Percentiles rank a stretch among this genome's conserved stretches.
Conservation (phyloP, 2,113 vertebrate species). For the Ammodytes marinus region DNA sequence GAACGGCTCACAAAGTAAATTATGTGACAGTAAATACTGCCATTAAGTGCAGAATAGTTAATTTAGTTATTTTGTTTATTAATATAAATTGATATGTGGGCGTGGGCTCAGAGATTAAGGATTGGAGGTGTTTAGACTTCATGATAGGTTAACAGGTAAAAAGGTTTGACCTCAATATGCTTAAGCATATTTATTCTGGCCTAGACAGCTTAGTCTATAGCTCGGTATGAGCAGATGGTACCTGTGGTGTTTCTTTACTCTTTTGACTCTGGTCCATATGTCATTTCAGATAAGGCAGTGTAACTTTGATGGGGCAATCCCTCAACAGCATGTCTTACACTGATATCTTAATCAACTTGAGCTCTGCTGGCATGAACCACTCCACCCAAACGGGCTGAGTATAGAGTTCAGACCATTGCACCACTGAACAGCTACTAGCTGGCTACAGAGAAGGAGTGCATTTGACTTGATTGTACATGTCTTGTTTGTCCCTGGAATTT, state of each 20-base stretch:
- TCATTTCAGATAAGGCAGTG: constrained; percentile 25
- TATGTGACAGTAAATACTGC: background rate
- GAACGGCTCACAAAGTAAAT: no score
- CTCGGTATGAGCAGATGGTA: constrained; percentile 29
- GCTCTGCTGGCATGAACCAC: constrained; percentile 1
- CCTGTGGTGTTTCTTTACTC: background rate
- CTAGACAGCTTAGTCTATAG: constrained; percentile 37
- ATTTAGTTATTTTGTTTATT: no score
- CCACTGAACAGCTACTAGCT: background rate
- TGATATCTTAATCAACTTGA: constrained; percentile 45
- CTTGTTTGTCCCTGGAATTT: background rate
- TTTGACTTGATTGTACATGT: background rate
- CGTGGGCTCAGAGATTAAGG: constrained; percentile 5
- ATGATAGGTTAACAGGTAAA: constrained; percentile 24
- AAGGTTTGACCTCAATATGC: constrained; percentile 48
- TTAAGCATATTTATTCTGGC: background rate
- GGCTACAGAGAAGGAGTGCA: background rate
- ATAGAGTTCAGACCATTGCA: background rate
- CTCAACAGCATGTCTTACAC: constrained; percentile 12
- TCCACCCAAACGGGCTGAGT: constrained; percentile 20
- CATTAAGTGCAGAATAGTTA: background rate
- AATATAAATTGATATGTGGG: no score
- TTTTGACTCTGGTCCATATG: constrained; percentile 7
- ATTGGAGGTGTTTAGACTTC: constrained; percentile 17
- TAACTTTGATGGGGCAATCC: background rate